phyloP scores from a whole-genome alignment of 2,888 invertebrate genomes.

The Cantharis flavilabris region DNA sequence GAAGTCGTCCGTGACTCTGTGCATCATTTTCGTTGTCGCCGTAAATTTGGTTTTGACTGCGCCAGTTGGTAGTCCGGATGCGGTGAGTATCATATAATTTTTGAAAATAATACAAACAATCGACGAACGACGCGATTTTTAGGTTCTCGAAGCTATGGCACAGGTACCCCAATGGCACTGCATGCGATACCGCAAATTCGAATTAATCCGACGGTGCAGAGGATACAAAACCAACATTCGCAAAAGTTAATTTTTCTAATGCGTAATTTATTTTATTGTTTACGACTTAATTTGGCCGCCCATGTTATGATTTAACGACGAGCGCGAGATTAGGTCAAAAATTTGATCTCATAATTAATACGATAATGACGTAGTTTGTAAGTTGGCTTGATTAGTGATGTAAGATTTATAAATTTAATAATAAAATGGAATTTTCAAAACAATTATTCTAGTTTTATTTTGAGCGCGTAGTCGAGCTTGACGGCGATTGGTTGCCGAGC shows the following conservation, averaged over 20 bases:
- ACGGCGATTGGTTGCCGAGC: not conserved
- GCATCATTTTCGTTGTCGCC: constrained; percentile 7
- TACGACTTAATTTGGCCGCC: not conserved
- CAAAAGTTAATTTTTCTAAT: constrained; percentile 15
- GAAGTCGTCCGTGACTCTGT: constrained; percentile 21
- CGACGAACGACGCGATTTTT: constrained; percentile 34
- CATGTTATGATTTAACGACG: not conserved
- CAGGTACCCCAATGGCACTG: constrained; percentile 86
- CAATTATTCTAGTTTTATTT: not conserved
- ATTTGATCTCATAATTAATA: not conserved
- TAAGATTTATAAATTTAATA: not conserved
- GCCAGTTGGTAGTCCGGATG: constrained; percentile 37
- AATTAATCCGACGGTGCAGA: constrained; percentile 76
- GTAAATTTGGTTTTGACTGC: constrained; percentile 11
- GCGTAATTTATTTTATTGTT: not conserved
- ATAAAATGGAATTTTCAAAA: not conserved
- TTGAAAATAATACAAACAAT: not conserved
- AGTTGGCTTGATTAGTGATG: not conserved
- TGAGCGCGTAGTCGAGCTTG: not conserved
- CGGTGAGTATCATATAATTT: constrained; percentile 27
- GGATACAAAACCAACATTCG: constrained; percentile 66
- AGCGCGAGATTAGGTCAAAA: not conserved
- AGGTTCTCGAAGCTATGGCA: constrained; percentile 75
- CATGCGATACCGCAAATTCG: constrained; percentile 78
- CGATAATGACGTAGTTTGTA: not conserved